Evolutionary conservation across 1,140 invertebrate genomes (phyloP), one percentile per base, ranked within the genome.

Genomic region (Frieseomelitta varia): DNA sequence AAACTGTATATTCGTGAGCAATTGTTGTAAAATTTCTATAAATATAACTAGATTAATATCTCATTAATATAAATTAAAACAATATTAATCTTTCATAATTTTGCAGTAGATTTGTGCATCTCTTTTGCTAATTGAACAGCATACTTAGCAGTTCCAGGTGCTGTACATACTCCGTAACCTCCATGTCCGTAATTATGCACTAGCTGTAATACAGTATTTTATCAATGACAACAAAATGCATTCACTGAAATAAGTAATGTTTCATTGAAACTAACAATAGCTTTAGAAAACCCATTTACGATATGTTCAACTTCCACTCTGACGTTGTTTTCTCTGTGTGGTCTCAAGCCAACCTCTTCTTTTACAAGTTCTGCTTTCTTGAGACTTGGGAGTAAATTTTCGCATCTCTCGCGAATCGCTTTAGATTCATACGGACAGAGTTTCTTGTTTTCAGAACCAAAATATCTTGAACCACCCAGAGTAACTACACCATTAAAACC

Each of bases 141-240:
- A 88, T 98, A 95, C 75, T 96, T 95, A 2, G 97, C 96, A 2
- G 98, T 98, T 56, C 98, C 98, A 24, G 98, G 98, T 17, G 97
- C 97, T 56, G 97, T 96, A 80, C 97, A 97, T 2, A 99, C 96
- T 12, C 98, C 98, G 93, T 98, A 98, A 8, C 98, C 98, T 3
- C 98, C 98, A 92, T 99, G 98, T 8, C 98, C 98, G 92, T 99
- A 99, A 93, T 98, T 98, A 93, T 99, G 98, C 1, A 99, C 96
- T 24, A 98, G 93, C 95, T 97, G 96, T 24, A 96, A 80, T 51
- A 86, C 3, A 84, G 86, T 84, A 76, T 34, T 77, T 74, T 17
- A 83, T 78, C n/a, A 77, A 67, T 3, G 6, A 47, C 65, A 75
- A 51, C 12, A n/a, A 34, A 34, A 65, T 56, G 4, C 24, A n/a